A percentile compares a stretch with the other conserved stretches of the same genome.
Evolutionary conservation across 2,888 invertebrate genomes (phyloP).

Genomic region (Nemotelus nigrinus): DNA sequence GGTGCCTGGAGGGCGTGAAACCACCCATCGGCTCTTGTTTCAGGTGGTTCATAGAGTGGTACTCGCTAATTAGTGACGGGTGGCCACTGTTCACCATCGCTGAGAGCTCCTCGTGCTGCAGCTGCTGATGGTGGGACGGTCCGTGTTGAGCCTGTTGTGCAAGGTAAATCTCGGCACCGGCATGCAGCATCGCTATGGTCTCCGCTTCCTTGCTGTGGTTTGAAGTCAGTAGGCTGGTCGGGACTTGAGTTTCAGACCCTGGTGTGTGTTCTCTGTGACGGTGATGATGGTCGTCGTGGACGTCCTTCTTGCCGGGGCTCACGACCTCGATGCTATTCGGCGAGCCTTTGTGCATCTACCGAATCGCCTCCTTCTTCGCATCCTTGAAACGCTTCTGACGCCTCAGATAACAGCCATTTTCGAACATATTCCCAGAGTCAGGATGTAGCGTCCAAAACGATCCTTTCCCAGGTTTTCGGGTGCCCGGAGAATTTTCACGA

Average conservation of each 20-base stretch:
- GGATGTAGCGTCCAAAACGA: constrained; percentile 99
- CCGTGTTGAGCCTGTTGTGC: constrained; percentile 69
- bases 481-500: constrained; percentile 97
- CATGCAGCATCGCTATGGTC: constrained; percentile 77
- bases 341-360: constrained; percentile 77
- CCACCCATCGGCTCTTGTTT: constrained; percentile 81
- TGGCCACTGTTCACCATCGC: constrained; percentile 75
- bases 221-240: constrained; percentile 56
- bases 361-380: constrained; percentile 89
- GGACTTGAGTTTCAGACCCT: constrained; percentile 49
- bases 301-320: constrained; percentile 70
- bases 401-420: constrained; percentile 96
- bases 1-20: constrained; percentile 86
- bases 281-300: constrained; percentile 68
- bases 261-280: constrained; percentile 65
- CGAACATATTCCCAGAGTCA: constrained; percentile 99
- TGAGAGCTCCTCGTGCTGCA: constrained; percentile 71
- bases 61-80: constrained; percentile 71
- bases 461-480: constrained; percentile 99
- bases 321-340: constrained; percentile 68
- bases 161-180: constrained; percentile 71
- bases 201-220: constrained; percentile 70
- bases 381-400: constrained; percentile 98
- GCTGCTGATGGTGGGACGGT: constrained; percentile 67
- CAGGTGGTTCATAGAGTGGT: constrained; percentile 73